Percentiles rank a stretch among this genome's conserved stretches.
phyloP scores from a whole-genome alignment of 2,797 vertebrate genomes.

The Schizopygopsis malacanthus region DNA sequence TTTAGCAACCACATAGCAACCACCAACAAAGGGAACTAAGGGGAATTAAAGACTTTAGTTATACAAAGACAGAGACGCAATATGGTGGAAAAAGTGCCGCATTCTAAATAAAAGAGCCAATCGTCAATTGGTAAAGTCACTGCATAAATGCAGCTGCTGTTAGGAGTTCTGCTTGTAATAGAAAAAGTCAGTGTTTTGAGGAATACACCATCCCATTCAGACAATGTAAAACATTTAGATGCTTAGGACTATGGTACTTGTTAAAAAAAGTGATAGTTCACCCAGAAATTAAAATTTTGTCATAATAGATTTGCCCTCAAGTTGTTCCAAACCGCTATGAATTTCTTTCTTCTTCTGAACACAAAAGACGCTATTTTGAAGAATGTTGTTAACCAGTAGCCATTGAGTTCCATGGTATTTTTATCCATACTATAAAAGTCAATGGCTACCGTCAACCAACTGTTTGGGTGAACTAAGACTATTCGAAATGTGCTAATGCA shows the following conservation, averaged over 20 bases:
- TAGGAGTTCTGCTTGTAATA: neutral
- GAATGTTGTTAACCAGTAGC: neutral
- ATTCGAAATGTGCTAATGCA: neutral
- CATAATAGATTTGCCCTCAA: neutral
- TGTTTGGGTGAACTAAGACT: neutral
- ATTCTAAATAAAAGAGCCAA: neutral
- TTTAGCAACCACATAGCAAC: neutral
- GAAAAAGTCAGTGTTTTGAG: neutral
- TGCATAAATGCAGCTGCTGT: no score
- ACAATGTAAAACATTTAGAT: neutral
- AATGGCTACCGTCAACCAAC: no score
- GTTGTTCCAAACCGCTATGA: neutral
- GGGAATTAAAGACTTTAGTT: neutral
- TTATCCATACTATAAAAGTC: neutral
- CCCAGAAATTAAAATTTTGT: neutral
- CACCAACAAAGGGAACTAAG: neutral
- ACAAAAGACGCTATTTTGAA: neutral
- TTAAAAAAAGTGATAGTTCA: neutral
- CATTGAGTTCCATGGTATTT: neutral
- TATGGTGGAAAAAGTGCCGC: neutral
- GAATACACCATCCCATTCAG: neutral
- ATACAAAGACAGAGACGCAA: neutral
- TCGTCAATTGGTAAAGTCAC: neutral
- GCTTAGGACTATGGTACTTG: neutral
- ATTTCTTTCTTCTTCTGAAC: neutral